These are phyloP conservation scores for Chlorodrepanis virens DNA, from an alignment of 2,113 vertebrate genomes.

Conservation along the genomic window DNA sequence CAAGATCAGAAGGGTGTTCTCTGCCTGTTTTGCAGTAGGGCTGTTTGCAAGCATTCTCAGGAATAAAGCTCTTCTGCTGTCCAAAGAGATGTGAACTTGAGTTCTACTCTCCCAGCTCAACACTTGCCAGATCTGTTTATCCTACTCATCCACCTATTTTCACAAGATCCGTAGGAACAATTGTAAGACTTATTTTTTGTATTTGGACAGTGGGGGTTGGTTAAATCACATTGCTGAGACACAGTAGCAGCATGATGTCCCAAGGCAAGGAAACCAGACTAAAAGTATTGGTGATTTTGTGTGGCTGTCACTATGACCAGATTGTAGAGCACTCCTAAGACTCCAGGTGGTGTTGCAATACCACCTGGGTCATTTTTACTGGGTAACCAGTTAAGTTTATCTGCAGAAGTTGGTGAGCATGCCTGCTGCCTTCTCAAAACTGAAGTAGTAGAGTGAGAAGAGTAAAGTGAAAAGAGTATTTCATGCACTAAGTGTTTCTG, in stretches of 20 bases:
- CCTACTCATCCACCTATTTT: background rate
- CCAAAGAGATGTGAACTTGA: background rate
- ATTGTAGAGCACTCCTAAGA: background rate
- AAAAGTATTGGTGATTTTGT: background rate
- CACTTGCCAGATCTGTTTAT: background rate
- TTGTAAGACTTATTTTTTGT: background rate
- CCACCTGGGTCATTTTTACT: background rate
- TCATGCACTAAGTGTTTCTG: background rate
- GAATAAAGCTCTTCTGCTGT: background rate
- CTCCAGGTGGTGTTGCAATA: background rate
- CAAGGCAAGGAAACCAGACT: background rate
- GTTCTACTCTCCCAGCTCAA: background rate
- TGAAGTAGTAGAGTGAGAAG: background rate
- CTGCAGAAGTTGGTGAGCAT: background rate
- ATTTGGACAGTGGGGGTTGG: background rate
- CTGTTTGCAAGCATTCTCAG: background rate
- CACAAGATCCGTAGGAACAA: background rate
- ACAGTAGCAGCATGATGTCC: background rate
- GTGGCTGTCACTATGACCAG: background rate
- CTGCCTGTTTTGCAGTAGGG: background rate
- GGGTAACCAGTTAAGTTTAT: background rate
- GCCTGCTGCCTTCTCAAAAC: background rate
- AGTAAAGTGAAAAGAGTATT: background rate
- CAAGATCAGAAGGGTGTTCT: background rate
- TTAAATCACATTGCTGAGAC: background rate